Conservation (phyloP, 2,888 invertebrate genomes). For the Orthosia incerta region DNA sequence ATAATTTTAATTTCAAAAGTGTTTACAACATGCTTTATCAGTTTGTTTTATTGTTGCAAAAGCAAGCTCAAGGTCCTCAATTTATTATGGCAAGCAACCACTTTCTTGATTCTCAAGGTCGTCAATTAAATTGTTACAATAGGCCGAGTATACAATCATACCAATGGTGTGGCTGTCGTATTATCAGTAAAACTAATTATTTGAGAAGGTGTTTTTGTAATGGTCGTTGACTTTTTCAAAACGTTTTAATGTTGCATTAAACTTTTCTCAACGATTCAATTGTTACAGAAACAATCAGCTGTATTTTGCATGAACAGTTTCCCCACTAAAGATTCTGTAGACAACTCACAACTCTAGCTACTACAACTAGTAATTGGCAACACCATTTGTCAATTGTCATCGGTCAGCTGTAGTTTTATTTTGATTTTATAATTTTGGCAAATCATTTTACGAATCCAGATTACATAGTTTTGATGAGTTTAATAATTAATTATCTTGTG, state of each 20-base stretch:
- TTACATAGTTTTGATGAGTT: conserved; percentile 16
- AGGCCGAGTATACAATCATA: neutral
- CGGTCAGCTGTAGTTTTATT: conserved; percentile 53
- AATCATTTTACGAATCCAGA: conserved; percentile 45
- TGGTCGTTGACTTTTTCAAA: neutral
- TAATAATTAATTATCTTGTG: conserved; percentile 1
- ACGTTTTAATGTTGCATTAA: neutral
- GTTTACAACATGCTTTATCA: neutral
- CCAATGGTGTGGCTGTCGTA: too few species aligned
- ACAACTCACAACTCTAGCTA: too few species aligned
- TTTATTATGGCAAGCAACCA: neutral
- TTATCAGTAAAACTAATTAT: too few species aligned
- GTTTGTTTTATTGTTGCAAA: conserved; percentile 9
- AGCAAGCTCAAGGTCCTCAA: conserved; percentile 3
- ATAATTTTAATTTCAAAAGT: neutral
- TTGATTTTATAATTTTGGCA: conserved; percentile 59
- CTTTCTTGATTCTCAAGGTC: conserved; percentile 22
- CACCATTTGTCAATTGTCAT: conserved; percentile 1
- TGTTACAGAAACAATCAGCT: too few species aligned
- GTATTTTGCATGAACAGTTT: too few species aligned
- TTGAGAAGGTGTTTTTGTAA: neutral
- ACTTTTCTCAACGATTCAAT: neutral
- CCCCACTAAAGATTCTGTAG: too few species aligned
- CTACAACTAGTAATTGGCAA: neutral
- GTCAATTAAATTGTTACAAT: conserved; percentile 4